Percentiles rank a stretch among this genome's conserved stretches.
Evolutionary conservation across 2,113 vertebrate genomes (phyloP).

Genomic region (Thamnophis sirtalis): DNA sequence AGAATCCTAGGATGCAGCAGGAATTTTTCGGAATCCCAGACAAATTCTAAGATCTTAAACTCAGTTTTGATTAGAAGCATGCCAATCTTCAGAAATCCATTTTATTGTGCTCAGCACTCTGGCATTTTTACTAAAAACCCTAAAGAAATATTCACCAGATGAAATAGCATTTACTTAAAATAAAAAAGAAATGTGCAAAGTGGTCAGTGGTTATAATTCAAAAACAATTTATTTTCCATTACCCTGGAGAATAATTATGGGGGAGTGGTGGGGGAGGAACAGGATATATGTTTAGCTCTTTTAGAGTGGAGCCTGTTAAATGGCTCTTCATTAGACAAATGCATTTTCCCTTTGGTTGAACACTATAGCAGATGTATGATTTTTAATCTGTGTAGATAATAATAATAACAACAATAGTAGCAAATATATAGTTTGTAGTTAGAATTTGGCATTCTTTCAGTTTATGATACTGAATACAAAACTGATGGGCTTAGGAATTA

Average conservation of each 20-base stretch:
- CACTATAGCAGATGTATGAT: not conserved
- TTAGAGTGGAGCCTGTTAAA: not conserved
- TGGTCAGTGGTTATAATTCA: not conserved
- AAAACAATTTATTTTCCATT: not conserved
- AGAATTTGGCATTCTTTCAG: not conserved
- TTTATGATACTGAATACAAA: not conserved
- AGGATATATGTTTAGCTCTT: not conserved
- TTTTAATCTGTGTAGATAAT: not conserved
- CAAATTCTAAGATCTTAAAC: not conserved
- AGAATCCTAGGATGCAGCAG: not conserved
- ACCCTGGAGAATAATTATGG: not conserved
- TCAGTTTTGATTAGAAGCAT: not conserved
- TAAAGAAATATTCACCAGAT: not conserved
- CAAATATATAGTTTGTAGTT: not conserved
- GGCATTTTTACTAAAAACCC: not conserved
- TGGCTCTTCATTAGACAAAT: not conserved
- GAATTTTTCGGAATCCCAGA: not conserved
- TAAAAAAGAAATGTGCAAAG: not conserved
- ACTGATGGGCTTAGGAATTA: not conserved
- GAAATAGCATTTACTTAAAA: not conserved
- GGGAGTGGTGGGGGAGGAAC: not conserved
- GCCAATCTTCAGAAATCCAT: not conserved
- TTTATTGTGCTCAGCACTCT: not conserved
- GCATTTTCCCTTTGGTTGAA: not conserved
- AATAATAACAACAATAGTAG: not conserved